These are phyloP conservation scores for Pararge aegeria DNA, from an alignment of 1,140 invertebrate genomes.

Conservation along the genomic window DNA sequence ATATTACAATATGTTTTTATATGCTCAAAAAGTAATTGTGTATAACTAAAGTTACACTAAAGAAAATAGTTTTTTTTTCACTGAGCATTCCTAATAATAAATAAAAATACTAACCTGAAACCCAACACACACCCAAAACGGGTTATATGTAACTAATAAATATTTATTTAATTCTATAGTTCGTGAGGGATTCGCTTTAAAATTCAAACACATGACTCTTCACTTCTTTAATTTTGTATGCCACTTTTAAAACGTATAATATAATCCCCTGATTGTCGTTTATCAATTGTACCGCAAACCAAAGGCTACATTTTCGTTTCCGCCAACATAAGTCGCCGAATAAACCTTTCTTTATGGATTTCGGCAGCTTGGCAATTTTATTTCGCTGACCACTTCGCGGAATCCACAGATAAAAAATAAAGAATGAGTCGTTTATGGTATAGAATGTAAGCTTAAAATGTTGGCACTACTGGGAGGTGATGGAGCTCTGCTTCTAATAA, in stretches of 20 bases:
- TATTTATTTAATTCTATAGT: no score
- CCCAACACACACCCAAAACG: no score
- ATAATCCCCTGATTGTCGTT: background rate
- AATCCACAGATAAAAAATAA: conserved; percentile 50
- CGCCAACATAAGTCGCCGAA: conserved; percentile 53
- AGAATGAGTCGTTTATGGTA: conserved; percentile 29
- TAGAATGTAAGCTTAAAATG: conserved; percentile 39
- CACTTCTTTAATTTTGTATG: background rate
- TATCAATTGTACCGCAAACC: conserved; percentile 32
- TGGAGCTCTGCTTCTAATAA: conserved; percentile 16
- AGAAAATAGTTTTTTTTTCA: no score
- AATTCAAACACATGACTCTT: no score
- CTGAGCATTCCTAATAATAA: no score
- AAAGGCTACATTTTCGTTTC: conserved; percentile 45
- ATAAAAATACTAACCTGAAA: no score
- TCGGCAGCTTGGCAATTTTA: conserved; percentile 67
- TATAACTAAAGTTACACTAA: no score
- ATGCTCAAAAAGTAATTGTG: no score
- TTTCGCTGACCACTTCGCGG: conserved; percentile 49
- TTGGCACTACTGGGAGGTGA: conserved; percentile 39
- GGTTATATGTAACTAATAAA: no score
- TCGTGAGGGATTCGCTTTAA: no score
- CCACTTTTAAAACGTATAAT: no score
- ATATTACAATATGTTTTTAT: no score
- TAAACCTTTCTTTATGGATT: conserved; percentile 68